phyloP scores from a whole-genome alignment of 2,113 vertebrate genomes.

The Pogona vitticeps region DNA sequence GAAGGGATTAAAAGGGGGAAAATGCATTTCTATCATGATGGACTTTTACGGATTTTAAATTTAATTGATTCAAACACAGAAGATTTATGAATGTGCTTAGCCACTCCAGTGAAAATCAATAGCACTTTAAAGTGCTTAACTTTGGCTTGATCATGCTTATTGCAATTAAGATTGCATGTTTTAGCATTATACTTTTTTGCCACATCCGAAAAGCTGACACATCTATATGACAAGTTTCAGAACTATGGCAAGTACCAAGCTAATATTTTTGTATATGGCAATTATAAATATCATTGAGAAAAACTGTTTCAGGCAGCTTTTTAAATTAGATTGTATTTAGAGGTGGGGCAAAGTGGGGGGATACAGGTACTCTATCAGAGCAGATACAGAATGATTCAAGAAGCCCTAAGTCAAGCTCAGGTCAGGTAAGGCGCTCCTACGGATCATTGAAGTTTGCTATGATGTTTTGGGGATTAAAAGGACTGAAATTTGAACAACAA shows the following conservation, averaged over 20 bases:
- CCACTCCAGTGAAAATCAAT: slow-evolving; percentile 1
- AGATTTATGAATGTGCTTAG: background rate
- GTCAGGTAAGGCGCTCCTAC: too few species aligned
- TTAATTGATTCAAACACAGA: background rate
- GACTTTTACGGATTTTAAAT: background rate
- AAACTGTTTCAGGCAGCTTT: slow-evolving; percentile 19
- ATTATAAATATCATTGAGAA: slow-evolving; percentile 39
- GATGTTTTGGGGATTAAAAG: too few species aligned
- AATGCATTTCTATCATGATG: background rate
- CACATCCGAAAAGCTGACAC: background rate
- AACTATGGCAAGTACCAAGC: slow-evolving; percentile 1
- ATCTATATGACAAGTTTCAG: slow-evolving; percentile 42
- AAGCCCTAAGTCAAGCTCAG: too few species aligned
- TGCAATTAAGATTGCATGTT: slow-evolving; percentile 43
- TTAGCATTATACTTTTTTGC: slow-evolving; percentile 42
- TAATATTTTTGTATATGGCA: slow-evolving; percentile 45
- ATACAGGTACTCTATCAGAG: too few species aligned
- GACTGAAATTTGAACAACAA: too few species aligned
- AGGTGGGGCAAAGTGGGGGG: too few species aligned
- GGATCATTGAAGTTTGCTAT: too few species aligned
- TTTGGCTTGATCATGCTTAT: background rate
- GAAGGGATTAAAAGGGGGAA: background rate
- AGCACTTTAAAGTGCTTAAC: background rate
- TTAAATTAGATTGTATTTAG: background rate
- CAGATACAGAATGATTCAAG: too few species aligned